phyloP scores from a whole-genome alignment of 2,888 invertebrate genomes.

The Apamea crenata region DNA sequence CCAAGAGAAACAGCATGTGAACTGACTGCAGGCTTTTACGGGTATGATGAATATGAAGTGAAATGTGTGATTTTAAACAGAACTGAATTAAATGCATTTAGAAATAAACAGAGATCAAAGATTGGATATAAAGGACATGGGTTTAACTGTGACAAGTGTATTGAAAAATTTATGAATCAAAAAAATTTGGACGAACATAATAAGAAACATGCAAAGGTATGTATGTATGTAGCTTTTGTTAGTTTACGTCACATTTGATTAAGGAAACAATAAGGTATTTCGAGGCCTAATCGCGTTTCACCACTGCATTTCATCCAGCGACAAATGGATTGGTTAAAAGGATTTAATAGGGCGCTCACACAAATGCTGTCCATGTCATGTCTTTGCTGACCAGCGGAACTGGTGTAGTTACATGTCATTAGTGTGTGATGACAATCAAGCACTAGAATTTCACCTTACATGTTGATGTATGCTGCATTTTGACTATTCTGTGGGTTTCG shows the following conservation, averaged over 20 bases:
- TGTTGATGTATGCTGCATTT: no score
- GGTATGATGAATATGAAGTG: constrained; percentile 11
- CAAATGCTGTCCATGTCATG: no score
- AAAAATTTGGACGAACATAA: constrained; percentile 38
- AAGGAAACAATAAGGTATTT: not conserved
- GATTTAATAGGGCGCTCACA: no score
- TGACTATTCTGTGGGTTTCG: no score
- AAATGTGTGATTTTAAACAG: constrained; percentile 27
- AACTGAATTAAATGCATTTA: constrained; percentile 20
- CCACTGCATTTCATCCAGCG: no score
- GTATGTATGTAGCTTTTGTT: constrained; percentile 2
- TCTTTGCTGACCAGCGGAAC: no score
- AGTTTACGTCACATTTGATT: not conserved
- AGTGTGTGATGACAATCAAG: no score
- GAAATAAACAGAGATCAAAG: constrained; percentile 14
- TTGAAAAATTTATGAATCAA: constrained; percentile 20
- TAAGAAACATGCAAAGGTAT: constrained; percentile 25
- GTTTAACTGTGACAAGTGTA: constrained; percentile 22
- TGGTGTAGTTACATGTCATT: no score
- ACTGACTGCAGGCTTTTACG: not conserved
- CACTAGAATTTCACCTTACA: no score
- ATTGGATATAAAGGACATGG: constrained; percentile 18
- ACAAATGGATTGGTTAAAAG: no score
- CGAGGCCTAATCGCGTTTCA: no score
- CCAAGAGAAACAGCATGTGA: not conserved